Percentiles rank a stretch among this genome's conserved stretches.
phyloP scores from a whole-genome alignment of 2,113 vertebrate species.

The Okapia johnstoni region DNA sequence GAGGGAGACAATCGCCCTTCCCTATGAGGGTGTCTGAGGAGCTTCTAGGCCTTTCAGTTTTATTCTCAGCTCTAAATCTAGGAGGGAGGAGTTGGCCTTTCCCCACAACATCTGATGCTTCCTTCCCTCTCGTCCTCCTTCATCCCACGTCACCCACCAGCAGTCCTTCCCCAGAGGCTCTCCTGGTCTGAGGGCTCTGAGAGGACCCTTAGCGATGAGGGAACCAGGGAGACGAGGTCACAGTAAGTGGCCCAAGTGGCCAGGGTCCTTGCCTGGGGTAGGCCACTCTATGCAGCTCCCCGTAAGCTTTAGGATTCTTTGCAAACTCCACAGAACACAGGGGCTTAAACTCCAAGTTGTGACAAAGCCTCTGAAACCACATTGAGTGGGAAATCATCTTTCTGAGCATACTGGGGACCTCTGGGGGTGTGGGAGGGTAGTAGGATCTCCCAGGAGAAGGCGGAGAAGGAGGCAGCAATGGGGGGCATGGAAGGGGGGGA shows the following conservation, averaged over 20 bases:
- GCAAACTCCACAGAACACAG: neutral
- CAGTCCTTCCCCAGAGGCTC: neutral
- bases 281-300: neutral
- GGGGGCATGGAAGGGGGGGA: fast-evolving
- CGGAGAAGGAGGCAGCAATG: neutral
- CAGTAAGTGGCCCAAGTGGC: neutral
- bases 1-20: neutral
- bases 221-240: neutral
- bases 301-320: neutral
- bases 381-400: neutral
- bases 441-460: neutral
- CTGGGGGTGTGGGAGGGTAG: fast-evolving
- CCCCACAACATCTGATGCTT: neutral
- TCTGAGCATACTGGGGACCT: neutral
- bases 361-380: neutral
- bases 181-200: neutral
- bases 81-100: neutral
- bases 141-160: fast-evolving
- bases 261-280: neutral
- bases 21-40: neutral
- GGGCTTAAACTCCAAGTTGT: neutral
- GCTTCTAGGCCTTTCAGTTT: neutral
- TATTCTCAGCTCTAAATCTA: neutral
- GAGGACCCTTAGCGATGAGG: neutral
- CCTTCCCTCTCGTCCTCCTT: fast-evolving